These are phyloP conservation scores for Sarcophilus harrisii DNA, from an alignment of 2,797 vertebrate species.

Conservation along the genomic window DNA sequence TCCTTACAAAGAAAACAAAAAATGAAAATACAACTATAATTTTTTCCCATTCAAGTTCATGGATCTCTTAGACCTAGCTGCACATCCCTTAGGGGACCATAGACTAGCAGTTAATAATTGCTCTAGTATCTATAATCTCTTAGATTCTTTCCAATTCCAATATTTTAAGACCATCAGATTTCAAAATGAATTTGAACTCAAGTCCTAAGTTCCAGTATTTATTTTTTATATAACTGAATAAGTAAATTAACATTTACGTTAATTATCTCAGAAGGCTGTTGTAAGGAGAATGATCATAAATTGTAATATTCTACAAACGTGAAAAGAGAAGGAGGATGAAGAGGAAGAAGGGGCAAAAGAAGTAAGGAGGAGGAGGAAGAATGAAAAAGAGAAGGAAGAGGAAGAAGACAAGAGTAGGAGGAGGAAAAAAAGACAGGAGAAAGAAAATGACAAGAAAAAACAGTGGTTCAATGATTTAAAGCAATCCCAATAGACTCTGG, in stretches of 20 bases:
- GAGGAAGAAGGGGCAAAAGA: background rate
- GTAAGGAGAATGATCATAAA: background rate
- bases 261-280: background rate
- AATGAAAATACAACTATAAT: background rate
- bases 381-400: background rate
- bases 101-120: background rate
- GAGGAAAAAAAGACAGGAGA: too few species aligned
- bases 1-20: background rate
- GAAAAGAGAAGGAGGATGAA: background rate
- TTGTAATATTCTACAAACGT: background rate
- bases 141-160: background rate
- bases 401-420: too few species aligned
- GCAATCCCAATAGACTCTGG: too few species aligned
- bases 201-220: background rate
- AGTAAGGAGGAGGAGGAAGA: background rate
- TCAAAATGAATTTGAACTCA: background rate
- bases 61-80: background rate
- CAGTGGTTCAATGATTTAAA: too few species aligned
- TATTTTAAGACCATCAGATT: background rate
- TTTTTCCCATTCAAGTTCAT: background rate
- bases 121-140: background rate
- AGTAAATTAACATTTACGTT: background rate
- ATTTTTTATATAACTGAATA: background rate
- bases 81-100: background rate
- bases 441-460: too few species aligned